phyloP scores from a whole-genome alignment of 2,888 invertebrate species.

The Neoitamus cyanurus region DNA sequence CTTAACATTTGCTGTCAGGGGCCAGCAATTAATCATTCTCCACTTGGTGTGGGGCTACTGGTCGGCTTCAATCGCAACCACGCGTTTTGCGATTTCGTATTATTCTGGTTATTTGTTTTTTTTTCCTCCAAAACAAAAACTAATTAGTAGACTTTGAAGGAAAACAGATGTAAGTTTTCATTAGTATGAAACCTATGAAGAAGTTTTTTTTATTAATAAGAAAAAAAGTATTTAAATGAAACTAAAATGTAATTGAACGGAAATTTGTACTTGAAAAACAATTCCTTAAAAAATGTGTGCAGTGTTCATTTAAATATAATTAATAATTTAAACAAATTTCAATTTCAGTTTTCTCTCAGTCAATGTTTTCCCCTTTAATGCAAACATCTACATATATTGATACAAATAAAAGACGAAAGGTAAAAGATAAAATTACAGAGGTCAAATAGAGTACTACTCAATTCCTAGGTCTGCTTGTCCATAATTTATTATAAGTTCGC shows the following conservation, averaged over 20 bases:
- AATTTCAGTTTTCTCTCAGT: too few relatives aligned
- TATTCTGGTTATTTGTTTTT: neutral
- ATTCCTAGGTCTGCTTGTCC: neutral
- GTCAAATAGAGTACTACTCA: neutral
- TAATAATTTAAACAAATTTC: too few relatives aligned
- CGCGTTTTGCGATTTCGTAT: neutral
- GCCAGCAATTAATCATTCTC: neutral
- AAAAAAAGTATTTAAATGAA: too few relatives aligned
- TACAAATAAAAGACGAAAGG: too few relatives aligned
- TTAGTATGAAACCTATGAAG: neutral
- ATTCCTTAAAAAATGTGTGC: too few relatives aligned
- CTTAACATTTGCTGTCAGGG: conserved; percentile 21
- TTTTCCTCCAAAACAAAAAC: neutral
- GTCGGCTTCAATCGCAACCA: neutral
- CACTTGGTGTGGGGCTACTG: neutral
- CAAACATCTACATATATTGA: too few relatives aligned
- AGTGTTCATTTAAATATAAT: too few relatives aligned
- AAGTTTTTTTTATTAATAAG: too few relatives aligned
- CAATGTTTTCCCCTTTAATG: too few relatives aligned
- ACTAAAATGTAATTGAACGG: too few relatives aligned
- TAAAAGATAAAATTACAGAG: neutral
- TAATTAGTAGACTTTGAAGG: neutral
- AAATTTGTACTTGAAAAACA: too few relatives aligned
- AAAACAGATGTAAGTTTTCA: neutral
- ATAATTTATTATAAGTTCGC: neutral